Percentiles rank a stretch among this genome's conserved stretches.
These are phyloP conservation scores for Scleropages formosus DNA, from an alignment of 2,797 vertebrate species.

Conservation along the genomic window DNA sequence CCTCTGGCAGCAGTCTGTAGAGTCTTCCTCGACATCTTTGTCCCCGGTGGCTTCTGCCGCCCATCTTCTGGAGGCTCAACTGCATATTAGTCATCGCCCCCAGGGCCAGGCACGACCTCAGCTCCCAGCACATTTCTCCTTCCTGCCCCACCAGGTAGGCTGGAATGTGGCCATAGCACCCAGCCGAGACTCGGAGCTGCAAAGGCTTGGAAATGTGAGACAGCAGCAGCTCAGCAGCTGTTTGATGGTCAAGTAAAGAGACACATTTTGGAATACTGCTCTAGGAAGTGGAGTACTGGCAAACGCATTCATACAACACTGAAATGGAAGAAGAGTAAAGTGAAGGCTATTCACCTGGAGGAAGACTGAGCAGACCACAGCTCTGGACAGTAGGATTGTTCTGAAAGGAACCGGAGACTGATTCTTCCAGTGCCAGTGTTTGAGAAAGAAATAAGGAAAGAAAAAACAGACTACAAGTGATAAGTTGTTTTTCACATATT, in stretches of 20 bases:
- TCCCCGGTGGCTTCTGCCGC: conserved; percentile 82
- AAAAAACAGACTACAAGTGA: not conserved
- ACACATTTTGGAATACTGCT: not conserved
- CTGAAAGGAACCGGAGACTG: not conserved
- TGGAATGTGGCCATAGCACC: conserved; percentile 72
- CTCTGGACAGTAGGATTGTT: conserved; percentile 3
- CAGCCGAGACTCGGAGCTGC: conserved; percentile 53
- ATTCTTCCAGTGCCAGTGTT: conserved; percentile 1
- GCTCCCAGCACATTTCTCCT: conserved; percentile 46
- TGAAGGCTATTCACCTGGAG: conserved; percentile 3
- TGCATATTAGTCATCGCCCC: conserved; percentile 78
- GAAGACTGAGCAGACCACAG: conserved; percentile 12
- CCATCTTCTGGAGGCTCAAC: conserved; percentile 80
- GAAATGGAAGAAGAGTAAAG: conserved; percentile 3
- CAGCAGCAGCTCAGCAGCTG: conserved; percentile 73
- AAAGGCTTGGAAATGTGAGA: conserved; percentile 58
- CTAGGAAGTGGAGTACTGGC: not conserved
- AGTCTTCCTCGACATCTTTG: conserved; percentile 45
- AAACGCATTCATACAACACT: not conserved
- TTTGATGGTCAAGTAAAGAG: conserved; percentile 80
- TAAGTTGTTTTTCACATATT: not conserved
- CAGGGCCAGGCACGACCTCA: conserved; percentile 52
- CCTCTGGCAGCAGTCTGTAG: conserved; percentile 24
- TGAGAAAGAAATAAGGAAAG: not conserved
- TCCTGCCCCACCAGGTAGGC: conserved; percentile 63